Evolutionary conservation across 2,888 invertebrate species (phyloP).

Genomic region (Orthonevra nobilis): DNA sequence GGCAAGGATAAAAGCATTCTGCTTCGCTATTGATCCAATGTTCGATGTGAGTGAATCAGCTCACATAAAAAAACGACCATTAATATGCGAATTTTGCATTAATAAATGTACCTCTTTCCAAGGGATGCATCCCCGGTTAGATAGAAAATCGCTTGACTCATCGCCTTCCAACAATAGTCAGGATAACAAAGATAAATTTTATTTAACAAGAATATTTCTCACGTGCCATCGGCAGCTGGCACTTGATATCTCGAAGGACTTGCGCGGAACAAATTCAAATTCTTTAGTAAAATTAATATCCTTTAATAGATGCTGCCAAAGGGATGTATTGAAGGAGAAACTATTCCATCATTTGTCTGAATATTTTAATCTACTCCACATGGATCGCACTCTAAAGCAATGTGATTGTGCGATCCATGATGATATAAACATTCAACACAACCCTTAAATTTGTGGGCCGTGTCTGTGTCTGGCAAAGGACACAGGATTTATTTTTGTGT

Average conservation of each 20-base stretch:
- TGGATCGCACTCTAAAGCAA: background rate
- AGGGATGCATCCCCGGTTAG: conserved; percentile 3
- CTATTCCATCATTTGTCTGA: conserved; percentile 35
- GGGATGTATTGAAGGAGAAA: background rate
- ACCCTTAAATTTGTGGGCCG: too few relatives aligned
- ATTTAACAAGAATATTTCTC: conserved; percentile 33
- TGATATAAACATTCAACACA: too few relatives aligned
- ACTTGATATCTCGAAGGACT: conserved; percentile 21
- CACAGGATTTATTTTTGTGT: conserved; percentile 14
- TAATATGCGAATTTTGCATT: conserved; percentile 43
- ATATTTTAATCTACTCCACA: conserved; percentile 33
- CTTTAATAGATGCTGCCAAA: conserved; percentile 6
- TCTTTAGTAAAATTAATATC: conserved; percentile 8
- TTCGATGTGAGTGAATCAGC: conserved; percentile 44
- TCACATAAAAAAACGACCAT: conserved; percentile 37
- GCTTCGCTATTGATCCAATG: conserved; percentile 30
- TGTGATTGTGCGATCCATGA: too few relatives aligned
- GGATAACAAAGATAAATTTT: conserved; percentile 10
- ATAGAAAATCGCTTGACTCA: conserved; percentile 29
- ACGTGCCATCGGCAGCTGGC: conserved; percentile 52
- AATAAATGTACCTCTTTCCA: background rate
- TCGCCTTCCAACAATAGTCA: conserved; percentile 30
- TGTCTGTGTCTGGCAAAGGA: conserved; percentile 2
- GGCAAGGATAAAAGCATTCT: conserved; percentile 32
- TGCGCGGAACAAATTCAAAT: conserved; percentile 2